Conservation (phyloP, 2,888 invertebrate genomes). For the Parnassius smintheus region DNA sequence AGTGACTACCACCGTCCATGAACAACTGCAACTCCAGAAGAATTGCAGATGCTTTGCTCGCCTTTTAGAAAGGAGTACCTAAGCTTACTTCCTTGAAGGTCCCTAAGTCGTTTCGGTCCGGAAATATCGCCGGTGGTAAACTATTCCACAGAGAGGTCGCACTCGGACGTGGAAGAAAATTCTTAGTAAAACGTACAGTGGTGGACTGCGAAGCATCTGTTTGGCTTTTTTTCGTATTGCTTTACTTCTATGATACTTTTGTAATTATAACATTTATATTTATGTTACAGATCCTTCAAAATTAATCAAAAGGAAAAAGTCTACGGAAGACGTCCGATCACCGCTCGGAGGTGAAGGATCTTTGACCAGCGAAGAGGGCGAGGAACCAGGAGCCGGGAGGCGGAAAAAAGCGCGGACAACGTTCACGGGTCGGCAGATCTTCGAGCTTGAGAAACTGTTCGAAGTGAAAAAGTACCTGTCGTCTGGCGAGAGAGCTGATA, state of each 20-base stretch:
- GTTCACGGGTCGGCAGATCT: constrained; percentile 98
- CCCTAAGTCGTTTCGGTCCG: too few species aligned
- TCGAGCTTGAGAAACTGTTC: constrained; percentile 97
- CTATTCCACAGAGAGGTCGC: too few species aligned
- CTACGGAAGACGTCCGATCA: constrained; percentile 68
- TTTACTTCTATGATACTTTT: too few species aligned
- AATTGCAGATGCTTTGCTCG: too few species aligned
- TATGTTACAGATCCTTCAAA: constrained; percentile 60
- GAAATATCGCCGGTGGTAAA: too few species aligned
- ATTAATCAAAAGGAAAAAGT: constrained; percentile 70
- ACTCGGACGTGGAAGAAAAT: too few species aligned
- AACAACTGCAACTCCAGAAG: too few species aligned
- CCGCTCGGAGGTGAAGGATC: constrained; percentile 71
- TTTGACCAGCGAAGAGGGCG: constrained; percentile 72
- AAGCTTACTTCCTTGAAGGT: too few species aligned
- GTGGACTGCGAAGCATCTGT: background rate
- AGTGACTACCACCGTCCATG: too few species aligned
- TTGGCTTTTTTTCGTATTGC: background rate
- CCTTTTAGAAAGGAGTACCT: too few species aligned
- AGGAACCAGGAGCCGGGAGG: constrained; percentile 79
- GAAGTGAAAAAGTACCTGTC: constrained; percentile 98
- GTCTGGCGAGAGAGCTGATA: constrained; percentile 95
- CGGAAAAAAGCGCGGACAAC: constrained; percentile 97
- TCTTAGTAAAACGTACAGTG: too few species aligned
- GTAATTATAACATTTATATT: too few species aligned